Evolutionary conservation across 2,113 vertebrate genomes (phyloP).

Genomic region (Chionomys nivalis): DNA sequence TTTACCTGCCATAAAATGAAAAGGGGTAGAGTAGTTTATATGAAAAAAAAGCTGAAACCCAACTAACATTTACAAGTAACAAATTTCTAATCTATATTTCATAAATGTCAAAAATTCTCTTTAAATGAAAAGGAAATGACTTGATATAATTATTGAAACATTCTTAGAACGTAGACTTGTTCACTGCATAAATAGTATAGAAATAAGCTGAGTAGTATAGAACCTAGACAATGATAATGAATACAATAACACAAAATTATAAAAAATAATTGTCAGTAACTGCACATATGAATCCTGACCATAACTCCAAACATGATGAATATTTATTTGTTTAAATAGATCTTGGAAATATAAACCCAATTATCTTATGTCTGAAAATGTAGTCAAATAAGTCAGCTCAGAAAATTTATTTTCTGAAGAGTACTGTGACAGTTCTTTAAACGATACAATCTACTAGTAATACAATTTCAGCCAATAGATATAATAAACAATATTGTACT

Average conservation of each 20-base stretch:
- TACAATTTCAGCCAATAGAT: not conserved
- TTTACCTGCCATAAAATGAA: not conserved
- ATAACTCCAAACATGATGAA: not conserved
- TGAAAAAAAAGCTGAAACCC: not conserved
- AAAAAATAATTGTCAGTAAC: not conserved
- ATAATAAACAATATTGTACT: not conserved
- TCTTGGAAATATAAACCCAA: not conserved
- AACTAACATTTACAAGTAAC: not conserved
- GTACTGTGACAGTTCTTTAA: conserved; percentile 7
- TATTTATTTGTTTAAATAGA: not conserved
- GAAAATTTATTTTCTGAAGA: not conserved
- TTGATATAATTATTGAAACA: not conserved
- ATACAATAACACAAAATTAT: not conserved
- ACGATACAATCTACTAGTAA: not conserved
- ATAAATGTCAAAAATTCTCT: not conserved
- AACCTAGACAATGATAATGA: not conserved
- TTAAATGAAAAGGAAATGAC: not conserved
- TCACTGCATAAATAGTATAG: not conserved
- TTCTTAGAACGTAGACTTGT: not conserved
- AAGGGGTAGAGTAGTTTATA: not conserved
- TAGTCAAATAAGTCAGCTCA: not conserved
- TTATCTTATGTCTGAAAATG: not conserved
- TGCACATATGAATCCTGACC: not conserved
- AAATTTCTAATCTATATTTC: not conserved
- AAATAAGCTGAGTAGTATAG: not conserved